Evolutionary conservation across 2,888 invertebrate species (phyloP).

Genomic region (Cosmopolites sordidus): DNA sequence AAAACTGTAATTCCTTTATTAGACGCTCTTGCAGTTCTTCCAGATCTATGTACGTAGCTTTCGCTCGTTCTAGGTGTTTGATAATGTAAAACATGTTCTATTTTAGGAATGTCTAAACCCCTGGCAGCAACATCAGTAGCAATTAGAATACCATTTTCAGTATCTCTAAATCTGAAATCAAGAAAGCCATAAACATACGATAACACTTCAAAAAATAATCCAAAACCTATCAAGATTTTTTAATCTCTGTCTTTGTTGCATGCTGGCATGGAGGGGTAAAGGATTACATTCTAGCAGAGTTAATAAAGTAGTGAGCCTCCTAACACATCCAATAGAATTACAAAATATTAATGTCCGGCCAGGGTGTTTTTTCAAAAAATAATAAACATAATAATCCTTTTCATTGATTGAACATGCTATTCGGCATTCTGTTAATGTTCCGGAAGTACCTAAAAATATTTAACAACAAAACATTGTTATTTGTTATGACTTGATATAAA

Average conservation of each 20-base stretch:
- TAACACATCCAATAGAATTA: conserved; percentile 90
- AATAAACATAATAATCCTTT: conserved; percentile 90
- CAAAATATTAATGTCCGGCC: conserved; percentile 92
- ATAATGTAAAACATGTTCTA: conserved; percentile 95
- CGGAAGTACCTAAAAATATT: conserved; percentile 65
- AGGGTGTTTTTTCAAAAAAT: conserved; percentile 77
- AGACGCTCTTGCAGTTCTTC: conserved; percentile 88
- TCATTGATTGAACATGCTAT: conserved; percentile 73
- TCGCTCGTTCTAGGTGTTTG: conserved; percentile 92
- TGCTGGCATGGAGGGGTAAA: conserved; percentile 77
- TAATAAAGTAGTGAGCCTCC: conserved; percentile 68
- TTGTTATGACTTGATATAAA: no score
- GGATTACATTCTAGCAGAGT: conserved; percentile 67
- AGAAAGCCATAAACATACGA: not conserved
- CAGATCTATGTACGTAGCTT: conserved; percentile 95
- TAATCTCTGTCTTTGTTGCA: conserved; percentile 91
- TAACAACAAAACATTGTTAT: no score
- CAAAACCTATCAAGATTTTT: conserved; percentile 82
- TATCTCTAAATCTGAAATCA: conserved; percentile 61
- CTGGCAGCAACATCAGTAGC: conserved; percentile 97
- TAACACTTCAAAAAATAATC: not conserved
- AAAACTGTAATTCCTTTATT: conserved; percentile 88
- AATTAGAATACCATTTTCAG: conserved; percentile 70
- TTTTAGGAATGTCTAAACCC: conserved; percentile 89
- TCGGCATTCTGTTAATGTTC: conserved; percentile 77